Evolutionary conservation across 2,888 invertebrate species (phyloP).

Genomic region (Orthosia cruda): DNA sequence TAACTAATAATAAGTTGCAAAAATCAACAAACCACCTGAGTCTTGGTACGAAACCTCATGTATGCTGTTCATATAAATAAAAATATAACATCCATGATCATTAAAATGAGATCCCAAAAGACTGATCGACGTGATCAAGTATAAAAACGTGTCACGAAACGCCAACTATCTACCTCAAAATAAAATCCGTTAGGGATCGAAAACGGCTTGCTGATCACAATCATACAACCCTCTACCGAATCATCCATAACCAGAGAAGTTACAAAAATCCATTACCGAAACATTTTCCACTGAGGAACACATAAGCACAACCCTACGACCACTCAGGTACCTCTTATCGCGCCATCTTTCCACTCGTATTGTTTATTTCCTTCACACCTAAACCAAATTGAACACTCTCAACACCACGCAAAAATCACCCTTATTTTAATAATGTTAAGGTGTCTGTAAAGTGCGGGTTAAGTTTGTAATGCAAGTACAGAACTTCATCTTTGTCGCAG

Average conservation of each 20-base stretch:
- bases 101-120: slow-evolving; percentile 32
- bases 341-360: slow-evolving; percentile 80
- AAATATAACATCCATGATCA: slow-evolving; percentile 4
- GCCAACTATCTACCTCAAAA: slow-evolving; percentile 27
- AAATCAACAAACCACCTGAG: not conserved
- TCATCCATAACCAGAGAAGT: slow-evolving; percentile 44
- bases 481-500: slow-evolving; percentile 78
- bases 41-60: not conserved
- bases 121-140: slow-evolving; percentile 28
- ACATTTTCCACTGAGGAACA: slow-evolving; percentile 50
- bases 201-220: slow-evolving; percentile 49
- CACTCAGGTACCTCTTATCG: slow-evolving; percentile 85
- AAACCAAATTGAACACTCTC: slow-evolving; percentile 57
- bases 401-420: slow-evolving; percentile 25
- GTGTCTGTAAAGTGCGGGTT: slow-evolving; percentile 14
- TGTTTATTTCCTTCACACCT: slow-evolving; percentile 82
- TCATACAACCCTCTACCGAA: slow-evolving; percentile 45
- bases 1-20: not conserved
- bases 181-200: slow-evolving; percentile 19
- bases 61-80: slow-evolving; percentile 1
- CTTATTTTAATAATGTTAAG: not conserved
- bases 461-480: slow-evolving; percentile 57
- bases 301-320: slow-evolving; percentile 72
- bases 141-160: slow-evolving; percentile 30
- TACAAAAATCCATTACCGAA: slow-evolving; percentile 60